phyloP scores from a whole-genome alignment of 2,113 vertebrate genomes.

The Carassius auratus region DNA sequence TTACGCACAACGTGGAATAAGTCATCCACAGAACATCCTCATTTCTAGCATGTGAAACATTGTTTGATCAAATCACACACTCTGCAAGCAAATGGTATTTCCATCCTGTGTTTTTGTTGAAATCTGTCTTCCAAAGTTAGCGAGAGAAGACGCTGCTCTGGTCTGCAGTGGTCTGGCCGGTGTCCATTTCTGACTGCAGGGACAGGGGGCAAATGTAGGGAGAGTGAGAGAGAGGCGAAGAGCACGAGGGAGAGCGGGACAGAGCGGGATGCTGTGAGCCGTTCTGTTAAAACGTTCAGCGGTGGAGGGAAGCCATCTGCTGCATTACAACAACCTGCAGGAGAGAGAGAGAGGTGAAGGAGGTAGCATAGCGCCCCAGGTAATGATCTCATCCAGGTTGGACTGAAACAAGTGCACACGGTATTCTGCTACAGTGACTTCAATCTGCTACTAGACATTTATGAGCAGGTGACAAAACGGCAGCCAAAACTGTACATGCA shows the following conservation, averaged over 20 bases:
- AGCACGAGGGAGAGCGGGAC: not conserved
- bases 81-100: slow-evolving; percentile 7
- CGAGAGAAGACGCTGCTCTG: not conserved
- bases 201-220: slow-evolving; percentile 34
- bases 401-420: slow-evolving; percentile 16
- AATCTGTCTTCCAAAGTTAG: slow-evolving; percentile 10
- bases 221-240: slow-evolving; percentile 13
- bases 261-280: slow-evolving; percentile 53
- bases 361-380: slow-evolving; percentile 36
- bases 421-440: slow-evolving; percentile 40
- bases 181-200: slow-evolving; percentile 34
- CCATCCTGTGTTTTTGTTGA: slow-evolving; percentile 11
- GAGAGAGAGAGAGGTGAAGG: slow-evolving; percentile 30
- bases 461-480: slow-evolving; percentile 28
- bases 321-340: slow-evolving; percentile 42
- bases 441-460: slow-evolving; percentile 41
- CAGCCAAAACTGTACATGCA: slow-evolving; percentile 6
- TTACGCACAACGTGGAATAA: not conserved
- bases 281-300: slow-evolving; percentile 55
- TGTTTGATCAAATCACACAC: slow-evolving; percentile 9
- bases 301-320: slow-evolving; percentile 54
- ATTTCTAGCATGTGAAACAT: not conserved
- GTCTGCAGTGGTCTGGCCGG: slow-evolving; percentile 33
- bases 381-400: slow-evolving; percentile 40
- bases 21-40: slow-evolving; percentile 15